Conservation (phyloP, 64 coral and sea anemone genomes). For the Pocillopora damicornis region DNA sequence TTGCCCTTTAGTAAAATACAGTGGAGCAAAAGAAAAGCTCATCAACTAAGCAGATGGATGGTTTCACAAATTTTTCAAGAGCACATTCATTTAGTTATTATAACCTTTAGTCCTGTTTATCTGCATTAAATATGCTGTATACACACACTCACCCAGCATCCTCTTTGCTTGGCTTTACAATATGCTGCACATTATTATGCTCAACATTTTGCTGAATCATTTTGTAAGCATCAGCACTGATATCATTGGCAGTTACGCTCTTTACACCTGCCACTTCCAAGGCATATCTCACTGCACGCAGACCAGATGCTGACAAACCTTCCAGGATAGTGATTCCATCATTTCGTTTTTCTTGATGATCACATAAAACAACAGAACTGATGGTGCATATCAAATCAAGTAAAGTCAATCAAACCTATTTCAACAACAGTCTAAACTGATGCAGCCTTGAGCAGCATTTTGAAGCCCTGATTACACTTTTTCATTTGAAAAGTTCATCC, state of each 20-base stretch:
- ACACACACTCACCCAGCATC: slow-evolving; percentile 85
- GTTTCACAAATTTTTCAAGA: too few species aligned
- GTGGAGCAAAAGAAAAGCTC: too few species aligned
- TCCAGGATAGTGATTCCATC: slow-evolving; percentile 75
- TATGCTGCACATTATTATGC: slow-evolving; percentile 73
- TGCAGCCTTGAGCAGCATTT: too few species aligned
- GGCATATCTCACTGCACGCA: slow-evolving; percentile 93
- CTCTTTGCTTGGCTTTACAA: slow-evolving; percentile 74
- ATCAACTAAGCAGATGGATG: too few species aligned
- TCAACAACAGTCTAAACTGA: too few species aligned
- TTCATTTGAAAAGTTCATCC: too few species aligned
- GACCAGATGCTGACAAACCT: slow-evolving; percentile 86
- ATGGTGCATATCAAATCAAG: background rate
- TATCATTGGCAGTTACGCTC: slow-evolving; percentile 86
- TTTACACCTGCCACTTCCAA: slow-evolving; percentile 79
- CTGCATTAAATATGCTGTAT: background rate
- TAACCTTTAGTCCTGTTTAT: background rate
- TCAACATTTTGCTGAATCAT: slow-evolving; percentile 82
- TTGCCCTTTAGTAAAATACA: too few species aligned
- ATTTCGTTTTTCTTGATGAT: background rate
- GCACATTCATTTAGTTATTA: too few species aligned
- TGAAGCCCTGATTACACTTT: too few species aligned
- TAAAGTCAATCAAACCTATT: too few species aligned
- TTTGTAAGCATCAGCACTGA: slow-evolving; percentile 86
- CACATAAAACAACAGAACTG: background rate